phyloP scores from a whole-genome alignment of 2,113 vertebrate genomes.

The Chaenogobius annularis region DNA sequence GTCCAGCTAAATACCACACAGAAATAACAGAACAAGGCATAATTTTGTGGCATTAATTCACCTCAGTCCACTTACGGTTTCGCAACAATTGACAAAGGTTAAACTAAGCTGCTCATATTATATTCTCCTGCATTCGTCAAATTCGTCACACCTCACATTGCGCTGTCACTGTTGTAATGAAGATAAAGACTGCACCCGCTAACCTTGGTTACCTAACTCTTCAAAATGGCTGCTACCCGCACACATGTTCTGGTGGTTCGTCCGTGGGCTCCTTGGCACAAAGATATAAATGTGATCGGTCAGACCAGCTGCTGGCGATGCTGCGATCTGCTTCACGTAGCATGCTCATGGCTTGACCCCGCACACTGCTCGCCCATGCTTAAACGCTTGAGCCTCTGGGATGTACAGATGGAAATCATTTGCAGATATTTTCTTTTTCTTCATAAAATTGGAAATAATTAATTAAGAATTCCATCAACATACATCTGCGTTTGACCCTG shows the following conservation, averaged over 20 bases:
- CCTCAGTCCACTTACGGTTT: conserved; percentile 7
- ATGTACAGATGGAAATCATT: conserved; percentile 7
- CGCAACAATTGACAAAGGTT: conserved; percentile 29
- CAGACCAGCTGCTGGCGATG: conserved; percentile 13
- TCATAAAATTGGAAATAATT: conserved; percentile 8
- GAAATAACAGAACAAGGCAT: background rate
- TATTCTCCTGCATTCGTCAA: conserved; percentile 30
- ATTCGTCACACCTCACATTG: conserved; percentile 6
- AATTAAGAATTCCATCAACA: background rate
- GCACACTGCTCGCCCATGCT: conserved; percentile 7
- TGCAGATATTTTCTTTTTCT: background rate
- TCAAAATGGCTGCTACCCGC: background rate
- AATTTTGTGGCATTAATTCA: background rate
- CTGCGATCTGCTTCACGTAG: background rate
- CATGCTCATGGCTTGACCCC: conserved; percentile 1
- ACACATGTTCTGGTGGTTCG: background rate
- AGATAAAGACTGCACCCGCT: conserved; percentile 6
- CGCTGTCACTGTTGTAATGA: conserved; percentile 6
- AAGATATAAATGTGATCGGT: conserved; percentile 11
- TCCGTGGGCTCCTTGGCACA: background rate
- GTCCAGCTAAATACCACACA: conserved; percentile 1
- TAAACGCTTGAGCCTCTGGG: background rate
- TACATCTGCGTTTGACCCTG: conserved; percentile 3
- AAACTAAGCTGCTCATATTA: conserved; percentile 33
- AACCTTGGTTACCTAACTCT: background rate